Percentiles rank a stretch among this genome's conserved stretches.
phyloP scores from a whole-genome alignment of 2,113 vertebrate species.

The Sula dactylatra region DNA sequence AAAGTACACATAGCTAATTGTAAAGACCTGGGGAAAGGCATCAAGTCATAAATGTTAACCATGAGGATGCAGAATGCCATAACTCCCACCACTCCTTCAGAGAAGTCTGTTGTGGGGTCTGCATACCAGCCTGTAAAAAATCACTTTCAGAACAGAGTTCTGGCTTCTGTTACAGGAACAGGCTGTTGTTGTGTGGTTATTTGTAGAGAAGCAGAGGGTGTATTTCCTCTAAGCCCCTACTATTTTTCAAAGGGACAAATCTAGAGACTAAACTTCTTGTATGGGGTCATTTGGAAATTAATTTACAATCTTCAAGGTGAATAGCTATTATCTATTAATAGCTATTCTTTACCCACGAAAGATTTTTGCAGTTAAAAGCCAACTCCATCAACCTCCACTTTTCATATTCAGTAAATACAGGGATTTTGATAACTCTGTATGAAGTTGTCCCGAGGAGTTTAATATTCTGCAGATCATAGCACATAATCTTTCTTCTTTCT shows the following conservation, averaged over 20 bases:
- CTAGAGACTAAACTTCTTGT: neutral
- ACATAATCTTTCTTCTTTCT: constrained; percentile 32
- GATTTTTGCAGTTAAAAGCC: constrained; percentile 40
- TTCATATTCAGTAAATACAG: constrained; percentile 44
- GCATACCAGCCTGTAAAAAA: neutral
- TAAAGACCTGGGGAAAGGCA: neutral
- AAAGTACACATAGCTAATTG: neutral
- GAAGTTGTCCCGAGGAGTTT: constrained; percentile 25
- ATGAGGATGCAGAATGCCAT: neutral
- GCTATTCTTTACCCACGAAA: neutral
- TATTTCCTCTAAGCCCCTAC: neutral
- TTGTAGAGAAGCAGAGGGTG: neutral
- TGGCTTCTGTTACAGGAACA: neutral
- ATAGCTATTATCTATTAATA: constrained; percentile 15
- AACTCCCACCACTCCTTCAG: neutral
- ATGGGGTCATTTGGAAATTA: constrained; percentile 1
- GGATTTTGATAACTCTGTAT: constrained; percentile 22
- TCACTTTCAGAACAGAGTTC: neutral
- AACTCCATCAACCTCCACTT: constrained; percentile 15
- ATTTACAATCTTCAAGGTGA: neutral
- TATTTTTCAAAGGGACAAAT: neutral
- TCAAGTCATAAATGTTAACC: neutral
- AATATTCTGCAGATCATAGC: constrained; percentile 41
- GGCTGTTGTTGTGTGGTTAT: neutral
- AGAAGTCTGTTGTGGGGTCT: neutral